A percentile compares a stretch with the other conserved stretches of the same genome.
phyloP scores from a whole-genome alignment of 2,113 vertebrate genomes.

The Alethe castanea region DNA sequence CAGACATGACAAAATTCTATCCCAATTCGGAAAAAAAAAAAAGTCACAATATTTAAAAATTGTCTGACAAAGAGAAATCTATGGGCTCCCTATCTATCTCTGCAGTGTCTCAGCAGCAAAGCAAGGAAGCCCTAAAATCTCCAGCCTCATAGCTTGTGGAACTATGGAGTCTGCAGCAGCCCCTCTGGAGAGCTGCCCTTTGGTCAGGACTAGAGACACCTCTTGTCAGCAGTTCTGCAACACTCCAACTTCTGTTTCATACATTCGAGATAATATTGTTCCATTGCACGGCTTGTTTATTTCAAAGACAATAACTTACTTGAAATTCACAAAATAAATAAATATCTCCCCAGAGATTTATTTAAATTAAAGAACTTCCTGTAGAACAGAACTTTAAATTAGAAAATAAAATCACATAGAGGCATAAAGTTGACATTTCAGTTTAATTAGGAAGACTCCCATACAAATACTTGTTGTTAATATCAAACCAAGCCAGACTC shows the following conservation, averaged over 20 bases:
- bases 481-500: constrained; percentile 63
- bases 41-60: neutral
- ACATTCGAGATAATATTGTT: neutral
- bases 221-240: neutral
- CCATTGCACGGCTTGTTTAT: neutral
- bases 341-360: neutral
- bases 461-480: constrained; percentile 67
- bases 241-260: neutral
- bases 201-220: neutral
- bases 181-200: neutral
- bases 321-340: constrained; percentile 40
- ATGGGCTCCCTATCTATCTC: neutral
- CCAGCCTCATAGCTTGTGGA: neutral
- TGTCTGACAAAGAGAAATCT: neutral
- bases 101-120: neutral
- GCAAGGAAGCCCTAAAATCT: neutral
- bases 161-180: neutral
- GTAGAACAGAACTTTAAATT: constrained; percentile 52
- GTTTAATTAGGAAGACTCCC: constrained; percentile 72
- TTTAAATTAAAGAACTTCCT: constrained; percentile 57
- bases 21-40: neutral
- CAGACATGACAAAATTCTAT: neutral
- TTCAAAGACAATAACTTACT: constrained; percentile 35
- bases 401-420: constrained; percentile 33
- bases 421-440: constrained; percentile 72